phyloP scores from a whole-genome alignment of 2,888 invertebrate genomes.

The Muscina levida region DNA sequence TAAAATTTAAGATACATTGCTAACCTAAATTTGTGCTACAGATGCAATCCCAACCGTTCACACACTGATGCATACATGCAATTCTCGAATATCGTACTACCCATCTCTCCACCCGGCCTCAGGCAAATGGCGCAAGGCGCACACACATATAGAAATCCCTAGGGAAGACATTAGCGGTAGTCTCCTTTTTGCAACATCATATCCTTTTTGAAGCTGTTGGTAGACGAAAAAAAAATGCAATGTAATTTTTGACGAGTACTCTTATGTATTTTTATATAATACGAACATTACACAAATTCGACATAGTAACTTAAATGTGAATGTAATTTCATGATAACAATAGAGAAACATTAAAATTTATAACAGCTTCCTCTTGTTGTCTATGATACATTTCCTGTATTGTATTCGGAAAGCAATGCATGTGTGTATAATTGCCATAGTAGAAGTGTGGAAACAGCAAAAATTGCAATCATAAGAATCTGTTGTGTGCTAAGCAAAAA shows the following conservation, averaged over 20 bases:
- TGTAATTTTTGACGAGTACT: not conserved
- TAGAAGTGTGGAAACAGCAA: constrained; percentile 18
- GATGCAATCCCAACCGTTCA: constrained; percentile 22
- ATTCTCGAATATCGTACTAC: not conserved
- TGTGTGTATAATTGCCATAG: constrained; percentile 42
- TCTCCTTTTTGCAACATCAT: constrained; percentile 39
- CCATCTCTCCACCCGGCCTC: not conserved
- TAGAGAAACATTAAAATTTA: constrained; percentile 15
- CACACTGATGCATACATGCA: not conserved
- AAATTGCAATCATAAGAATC: constrained; percentile 18
- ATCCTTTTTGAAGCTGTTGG: constrained; percentile 3
- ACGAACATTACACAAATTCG: not conserved
- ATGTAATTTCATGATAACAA: no score
- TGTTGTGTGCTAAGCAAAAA: constrained; percentile 24
- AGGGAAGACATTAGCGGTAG: constrained; percentile 54
- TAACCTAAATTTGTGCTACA: constrained; percentile 58
- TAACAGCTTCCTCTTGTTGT: constrained; percentile 24
- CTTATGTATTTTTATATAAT: not conserved
- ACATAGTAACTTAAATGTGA: no score
- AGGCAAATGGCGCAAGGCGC: not conserved
- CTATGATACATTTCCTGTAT: not conserved
- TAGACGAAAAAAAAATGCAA: constrained; percentile 9
- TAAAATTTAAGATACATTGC: constrained; percentile 41
- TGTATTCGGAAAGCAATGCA: constrained; percentile 14
- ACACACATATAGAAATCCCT: constrained; percentile 43